Evolutionary conservation across 1,140 invertebrate genomes (phyloP), one percentile per base, ranked within the genome.

Genomic region (Araneus ventricosus): DNA sequence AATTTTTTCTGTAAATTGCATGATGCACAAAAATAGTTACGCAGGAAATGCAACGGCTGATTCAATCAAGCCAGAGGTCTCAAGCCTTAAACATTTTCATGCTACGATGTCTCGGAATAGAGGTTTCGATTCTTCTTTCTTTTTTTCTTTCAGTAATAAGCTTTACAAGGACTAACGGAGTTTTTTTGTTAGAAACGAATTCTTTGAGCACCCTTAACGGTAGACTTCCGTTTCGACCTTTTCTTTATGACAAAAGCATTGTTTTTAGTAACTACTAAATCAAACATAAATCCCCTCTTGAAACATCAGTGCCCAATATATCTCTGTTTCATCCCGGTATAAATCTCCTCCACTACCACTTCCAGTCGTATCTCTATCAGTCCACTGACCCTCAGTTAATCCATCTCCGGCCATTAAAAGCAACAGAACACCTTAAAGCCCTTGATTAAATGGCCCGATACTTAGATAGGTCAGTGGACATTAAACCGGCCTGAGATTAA

Each of bases 361-460:
- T 75, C 30, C 30, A 34, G 3, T 37, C 34, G 8, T 75, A 34
- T 75, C 17, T 37, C 10, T 75, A 75, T 75, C 70, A 75, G 17
- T 17, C 34, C 10, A 34, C 70, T 37, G 70, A 75, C 70, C 70
- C 59, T 63, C 59, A 24, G 20, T 63, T 63, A 63, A 63, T 63
- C 59, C 70, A 37, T 34, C 70, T 34, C 37, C 30, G 34, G 70
- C 14, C 70, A 75, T 75, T 75, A 75, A 75, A 75, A 75, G 70
- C 70, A 37, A 22, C 70, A 75, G 70, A 75, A 34, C 34, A 75
- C 70, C 70, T 34, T 37, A 34, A 75, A 75, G 70, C 70, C 70
- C 70, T 37, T 75, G 70, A 75, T 75, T 75, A 75, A 75, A 75
- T 75, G 30, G 70, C 30, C 30, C 70, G 30, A 75, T 75, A 34